phyloP scores from a whole-genome alignment of 2,113 vertebrate species.

The Lampris incognitus region DNA sequence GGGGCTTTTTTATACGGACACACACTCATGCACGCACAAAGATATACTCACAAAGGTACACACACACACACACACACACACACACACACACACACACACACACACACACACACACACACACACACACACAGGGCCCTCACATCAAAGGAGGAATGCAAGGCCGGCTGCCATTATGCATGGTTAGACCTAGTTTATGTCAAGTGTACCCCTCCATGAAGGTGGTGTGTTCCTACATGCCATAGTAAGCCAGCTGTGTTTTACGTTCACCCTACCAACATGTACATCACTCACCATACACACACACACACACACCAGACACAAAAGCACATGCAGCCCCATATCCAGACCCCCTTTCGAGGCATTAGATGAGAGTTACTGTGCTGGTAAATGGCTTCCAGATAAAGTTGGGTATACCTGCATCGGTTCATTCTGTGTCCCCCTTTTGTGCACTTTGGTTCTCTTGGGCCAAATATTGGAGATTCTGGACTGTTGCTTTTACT shows the following conservation, averaged over 20 bases:
- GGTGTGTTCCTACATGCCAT: slow-evolving; percentile 28
- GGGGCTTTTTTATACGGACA: not conserved
- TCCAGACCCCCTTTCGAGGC: slow-evolving; percentile 36
- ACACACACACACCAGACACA: not conserved
- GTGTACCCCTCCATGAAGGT: slow-evolving; percentile 23
- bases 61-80: not conserved
- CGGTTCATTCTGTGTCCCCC: slow-evolving; percentile 3
- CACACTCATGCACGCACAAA: slow-evolving; percentile 1
- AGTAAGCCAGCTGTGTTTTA: slow-evolving; percentile 34
- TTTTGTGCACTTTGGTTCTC: slow-evolving; percentile 1
- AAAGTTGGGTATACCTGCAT: slow-evolving; percentile 49
- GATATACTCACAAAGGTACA: not conserved
- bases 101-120: slow-evolving; percentile 25
- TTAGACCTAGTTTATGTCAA: slow-evolving; percentile 58
- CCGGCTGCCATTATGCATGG: slow-evolving; percentile 50
- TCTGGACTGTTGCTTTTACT: not conserved
- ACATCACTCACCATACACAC: not conserved
- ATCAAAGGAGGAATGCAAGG: slow-evolving; percentile 72
- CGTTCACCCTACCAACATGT: slow-evolving; percentile 3
- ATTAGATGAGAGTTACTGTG: not conserved
- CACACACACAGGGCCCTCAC: slow-evolving; percentile 24
- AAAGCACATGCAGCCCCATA: not conserved
- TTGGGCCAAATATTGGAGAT: not conserved
- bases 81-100: slow-evolving; percentile 23
- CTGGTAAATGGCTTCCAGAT: slow-evolving; percentile 7